Base-by-base conservation (phyloP, 23 tunicate genomes). In the Aplidium turbinatum region DNA sequence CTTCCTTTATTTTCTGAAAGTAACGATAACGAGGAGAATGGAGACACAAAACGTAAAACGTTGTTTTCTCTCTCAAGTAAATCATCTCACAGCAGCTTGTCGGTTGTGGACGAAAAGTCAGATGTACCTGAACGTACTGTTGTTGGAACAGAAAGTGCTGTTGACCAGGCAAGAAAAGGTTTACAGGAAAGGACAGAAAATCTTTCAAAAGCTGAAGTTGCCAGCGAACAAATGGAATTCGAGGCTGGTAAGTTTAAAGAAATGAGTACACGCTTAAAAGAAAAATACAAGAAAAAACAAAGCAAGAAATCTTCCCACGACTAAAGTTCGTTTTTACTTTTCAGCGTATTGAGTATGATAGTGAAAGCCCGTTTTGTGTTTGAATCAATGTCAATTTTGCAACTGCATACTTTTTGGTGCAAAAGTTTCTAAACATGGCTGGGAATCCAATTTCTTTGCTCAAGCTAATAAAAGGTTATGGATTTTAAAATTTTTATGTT, bases 181-280 rank as follows among this genome's bases (percentile, higher is more conserved):
- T 38, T 47, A 3, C 42, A 50, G 32, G 91, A 91, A 22, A 66
- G 97, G 29, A 24, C 69, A n/a, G 86, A 84, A 39, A 76, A 81
- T 27, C 72, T 91, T 0, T 66, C 71, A 7, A 79, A 78, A 74
- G 62, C 79, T 28, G 64, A 72, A 47, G 39, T 66, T 5, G 65
- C 86, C 3, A 73, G 91, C 0, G 82, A 85, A n/a, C 86, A 89
- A 30, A 84, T 91, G 97, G 76, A 76, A 4, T 64, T 74, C 20
- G 21, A 38, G n/a, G 97, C 97, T n/a, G 64, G 75, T 28, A 74
- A 72, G 16, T 79, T 91, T 35, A 91, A 82, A 38, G 85, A 78
- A 7, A 61, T 91, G 25, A 91, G 86, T 61, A 32, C 53, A 6
- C 70, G 56, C 20, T 54, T 91, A 38, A 57, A 77, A 52, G 97